These are phyloP conservation scores for Polypedilum vanderplanki DNA, from an alignment of 1,140 invertebrate species.

Conservation along the genomic window DNA sequence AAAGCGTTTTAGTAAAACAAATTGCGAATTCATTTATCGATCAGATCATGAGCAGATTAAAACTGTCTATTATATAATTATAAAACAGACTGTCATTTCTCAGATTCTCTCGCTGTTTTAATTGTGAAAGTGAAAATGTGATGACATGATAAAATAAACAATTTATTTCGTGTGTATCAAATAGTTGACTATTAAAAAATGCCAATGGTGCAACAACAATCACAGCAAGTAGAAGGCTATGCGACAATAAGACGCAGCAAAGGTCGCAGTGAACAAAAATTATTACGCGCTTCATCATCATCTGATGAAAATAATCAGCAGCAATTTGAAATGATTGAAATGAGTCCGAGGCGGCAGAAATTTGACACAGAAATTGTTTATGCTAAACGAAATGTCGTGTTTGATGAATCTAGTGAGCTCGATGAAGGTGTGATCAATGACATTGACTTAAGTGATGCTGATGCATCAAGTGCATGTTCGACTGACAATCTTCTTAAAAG, in stretches of 20 bases:
- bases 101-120: background rate
- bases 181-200: constrained; percentile 12
- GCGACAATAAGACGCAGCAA: constrained; percentile 20
- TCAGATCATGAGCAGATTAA: background rate
- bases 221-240: background rate
- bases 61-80: background rate
- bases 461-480: background rate
- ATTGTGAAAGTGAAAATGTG: background rate
- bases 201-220: constrained; percentile 11
- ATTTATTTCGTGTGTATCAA: background rate
- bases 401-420: background rate
- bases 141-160: background rate
- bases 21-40: constrained; percentile 18
- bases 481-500: background rate
- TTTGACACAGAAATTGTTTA: constrained; percentile 5
- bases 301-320: constrained; percentile 22
- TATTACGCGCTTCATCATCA: background rate
- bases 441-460: background rate
- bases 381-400: background rate
- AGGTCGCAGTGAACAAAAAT: background rate
- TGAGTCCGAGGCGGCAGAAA: background rate
- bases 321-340: constrained; percentile 26
- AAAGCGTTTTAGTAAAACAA: background rate
- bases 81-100: background rate
- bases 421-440: constrained; percentile 12